phyloP scores from a whole-genome alignment of 2,797 vertebrate genomes.

The Danionella dracula region DNA sequence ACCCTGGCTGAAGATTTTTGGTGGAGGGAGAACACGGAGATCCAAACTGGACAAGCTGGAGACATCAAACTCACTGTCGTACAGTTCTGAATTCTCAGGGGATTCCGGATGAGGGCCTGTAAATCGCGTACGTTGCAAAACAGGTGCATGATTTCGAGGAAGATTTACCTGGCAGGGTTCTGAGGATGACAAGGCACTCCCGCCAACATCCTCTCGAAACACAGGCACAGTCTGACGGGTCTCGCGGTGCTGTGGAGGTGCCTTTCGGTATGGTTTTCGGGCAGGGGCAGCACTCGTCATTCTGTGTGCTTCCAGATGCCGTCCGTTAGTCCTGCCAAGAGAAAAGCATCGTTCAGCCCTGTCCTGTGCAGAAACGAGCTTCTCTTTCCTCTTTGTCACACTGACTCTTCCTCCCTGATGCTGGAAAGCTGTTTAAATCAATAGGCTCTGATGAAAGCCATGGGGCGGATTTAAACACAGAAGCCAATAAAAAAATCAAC shows the following conservation, averaged over 20 bases:
- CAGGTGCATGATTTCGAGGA: slow-evolving; percentile 40
- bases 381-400: background rate
- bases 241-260: slow-evolving; percentile 92
- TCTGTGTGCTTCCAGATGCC: slow-evolving; percentile 48
- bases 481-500: slow-evolving; percentile 25
- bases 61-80: slow-evolving; percentile 73
- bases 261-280: slow-evolving; percentile 96
- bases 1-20: slow-evolving; percentile 39
- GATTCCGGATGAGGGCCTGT: slow-evolving; percentile 49
- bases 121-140: slow-evolving; percentile 56
- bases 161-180: slow-evolving; percentile 75
- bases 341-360: slow-evolving; percentile 32
- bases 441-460: slow-evolving; percentile 48
- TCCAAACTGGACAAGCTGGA: slow-evolving; percentile 66
- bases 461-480: slow-evolving; percentile 23
- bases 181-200: slow-evolving; percentile 46
- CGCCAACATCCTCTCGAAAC: slow-evolving; percentile 69
- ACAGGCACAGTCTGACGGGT: slow-evolving; percentile 69
- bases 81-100: slow-evolving; percentile 57
- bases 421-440: slow-evolving; percentile 46
- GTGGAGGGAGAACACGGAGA: slow-evolving; percentile 44
- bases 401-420: slow-evolving; percentile 25
- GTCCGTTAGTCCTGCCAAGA: slow-evolving; percentile 55
- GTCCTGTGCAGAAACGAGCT: slow-evolving; percentile 24
- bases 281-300: slow-evolving; percentile 81